Base-by-base conservation (phyloP, 2,113 vertebrate species). In the Ovis aries region DNA sequence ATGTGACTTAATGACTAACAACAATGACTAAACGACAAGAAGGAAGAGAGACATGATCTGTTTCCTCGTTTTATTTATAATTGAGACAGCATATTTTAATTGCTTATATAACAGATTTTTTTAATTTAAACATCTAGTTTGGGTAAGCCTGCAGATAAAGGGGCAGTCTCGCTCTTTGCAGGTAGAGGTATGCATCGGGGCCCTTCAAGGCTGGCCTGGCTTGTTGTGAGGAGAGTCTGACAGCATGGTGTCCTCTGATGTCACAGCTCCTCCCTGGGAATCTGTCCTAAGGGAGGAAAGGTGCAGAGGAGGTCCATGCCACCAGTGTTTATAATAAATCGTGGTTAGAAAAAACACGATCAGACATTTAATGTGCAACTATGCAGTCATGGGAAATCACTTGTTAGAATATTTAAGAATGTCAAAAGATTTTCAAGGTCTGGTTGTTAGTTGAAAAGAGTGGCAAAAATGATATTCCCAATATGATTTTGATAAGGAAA, bases 341-440 rank as follows among this genome's bases (percentile, higher is more conserved):
- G 29, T 29, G 25, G 19, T 40, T 48, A 50, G 45, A 77, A 60
- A 71, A 60, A n/a, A 59, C 4, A 81, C 0, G 3, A 53, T 67
- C 55, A 83, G 55, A 77, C 55, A 71, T 43, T 52, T 48, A 31
- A 17, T 85, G 33, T 23, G 52, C 17, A 97, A 14, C 36, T 52
- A 33, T 13, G 67, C 5, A 80, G n/a, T 55, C 50, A 25, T 64
- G 83, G 80, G 91, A 93, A 91, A 71, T 77, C 86, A 85, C 23
- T 80, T 80, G 88, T n/a, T 71, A 31, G 36, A 71, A 55, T 45
- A 57, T 33, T 86, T 60, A 90, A 96, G 64, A 74, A 84, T 17
- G 23, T 93, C 36, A 59, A 45, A 91, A 50, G 82, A 81, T 33
- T 85, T 13, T 55, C 40, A 36, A 62, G 45, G 13, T 80, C 74